phyloP scores from a whole-genome alignment of 2,888 invertebrate genomes.

The Anthophora plumipes region DNA sequence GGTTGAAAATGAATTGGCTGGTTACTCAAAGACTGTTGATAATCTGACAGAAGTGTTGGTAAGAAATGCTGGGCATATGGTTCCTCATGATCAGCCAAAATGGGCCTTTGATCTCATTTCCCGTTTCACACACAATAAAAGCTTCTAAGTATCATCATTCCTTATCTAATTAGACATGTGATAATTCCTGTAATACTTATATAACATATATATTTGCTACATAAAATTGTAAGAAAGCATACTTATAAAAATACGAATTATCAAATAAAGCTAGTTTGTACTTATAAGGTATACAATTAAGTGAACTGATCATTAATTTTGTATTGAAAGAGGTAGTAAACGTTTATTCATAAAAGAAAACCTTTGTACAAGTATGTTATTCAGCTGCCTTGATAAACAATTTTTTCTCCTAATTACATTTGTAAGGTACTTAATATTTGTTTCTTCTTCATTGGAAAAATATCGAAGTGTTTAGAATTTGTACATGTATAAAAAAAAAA shows the following conservation, averaged over 20 bases:
- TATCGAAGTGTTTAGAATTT: background rate
- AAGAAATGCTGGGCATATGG: conserved; percentile 85
- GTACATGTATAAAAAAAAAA: background rate
- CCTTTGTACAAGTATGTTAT: conserved; percentile 27
- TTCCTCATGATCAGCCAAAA: conserved; percentile 85
- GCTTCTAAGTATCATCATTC: conserved; percentile 69
- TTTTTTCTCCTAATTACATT: conserved; percentile 13
- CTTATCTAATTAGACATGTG: conserved; percentile 25
- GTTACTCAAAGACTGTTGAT: conserved; percentile 82
- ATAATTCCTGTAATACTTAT: conserved; percentile 45
- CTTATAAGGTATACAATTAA: background rate
- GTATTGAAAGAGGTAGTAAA: conserved; percentile 48
- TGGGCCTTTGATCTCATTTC: conserved; percentile 85
- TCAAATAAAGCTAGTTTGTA: conserved; percentile 2
- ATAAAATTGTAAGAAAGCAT: conserved; percentile 1
- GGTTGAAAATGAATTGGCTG: conserved; percentile 83
- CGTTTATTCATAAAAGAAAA: conserved; percentile 58
- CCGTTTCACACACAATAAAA: conserved; percentile 80
- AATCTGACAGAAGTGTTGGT: conserved; percentile 84
- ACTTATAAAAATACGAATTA: background rate
- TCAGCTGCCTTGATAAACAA: conserved; percentile 5
- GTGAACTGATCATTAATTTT: conserved; percentile 35
- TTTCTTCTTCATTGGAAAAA: background rate
- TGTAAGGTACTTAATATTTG: conserved; percentile 6
- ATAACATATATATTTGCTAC: conserved; percentile 20